Evolutionary conservation across 2,113 vertebrate species (phyloP).

Genomic region (Apteryx mantelli): DNA sequence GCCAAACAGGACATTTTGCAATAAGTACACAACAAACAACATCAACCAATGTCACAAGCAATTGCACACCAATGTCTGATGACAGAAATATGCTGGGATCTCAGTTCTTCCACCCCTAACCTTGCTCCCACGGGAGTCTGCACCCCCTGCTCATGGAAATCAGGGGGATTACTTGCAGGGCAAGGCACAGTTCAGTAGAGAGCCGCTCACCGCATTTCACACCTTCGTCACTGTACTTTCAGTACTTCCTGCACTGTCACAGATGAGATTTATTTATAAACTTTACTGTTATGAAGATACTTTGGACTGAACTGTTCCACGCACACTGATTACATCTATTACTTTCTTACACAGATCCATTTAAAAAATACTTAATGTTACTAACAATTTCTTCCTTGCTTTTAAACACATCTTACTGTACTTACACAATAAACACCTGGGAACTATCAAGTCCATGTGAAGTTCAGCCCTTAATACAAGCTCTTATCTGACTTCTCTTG

Average conservation of each 20-base stretch:
- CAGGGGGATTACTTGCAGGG: not conserved
- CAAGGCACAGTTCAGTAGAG: not conserved
- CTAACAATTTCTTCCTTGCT: not conserved
- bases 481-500: not conserved
- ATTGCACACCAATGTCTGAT: accelerated
- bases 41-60: not conserved
- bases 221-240: not conserved
- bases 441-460: not conserved
- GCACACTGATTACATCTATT: not conserved
- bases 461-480: not conserved
- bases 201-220: not conserved
- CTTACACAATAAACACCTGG: not conserved
- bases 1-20: not conserved
- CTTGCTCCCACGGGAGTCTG: not conserved
- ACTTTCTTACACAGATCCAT: not conserved
- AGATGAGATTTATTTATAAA: not conserved
- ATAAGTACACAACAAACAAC: not conserved
- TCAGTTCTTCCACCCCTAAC: not conserved
- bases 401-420: not conserved
- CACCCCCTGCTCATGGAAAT: not conserved
- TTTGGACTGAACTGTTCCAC: not conserved
- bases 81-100: not conserved
- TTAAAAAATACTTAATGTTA: not conserved
- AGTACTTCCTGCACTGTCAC: not conserved
- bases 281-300: not conserved